Percentiles rank a stretch among this genome's conserved stretches.
Conservation (phyloP, 2,113 vertebrate species). For the Chaenogobius annularis region DNA sequence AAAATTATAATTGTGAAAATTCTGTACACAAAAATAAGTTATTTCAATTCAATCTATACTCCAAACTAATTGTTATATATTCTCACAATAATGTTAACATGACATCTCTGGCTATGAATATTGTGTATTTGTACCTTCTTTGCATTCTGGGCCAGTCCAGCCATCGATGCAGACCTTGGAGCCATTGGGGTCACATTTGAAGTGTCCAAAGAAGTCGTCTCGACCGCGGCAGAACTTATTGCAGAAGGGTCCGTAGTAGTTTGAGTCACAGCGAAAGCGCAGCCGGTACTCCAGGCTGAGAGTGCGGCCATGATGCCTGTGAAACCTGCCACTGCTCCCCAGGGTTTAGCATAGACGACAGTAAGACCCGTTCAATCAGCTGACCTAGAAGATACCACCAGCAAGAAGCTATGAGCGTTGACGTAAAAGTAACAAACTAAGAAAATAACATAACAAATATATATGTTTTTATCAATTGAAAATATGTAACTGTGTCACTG, state of each 20-base stretch:
- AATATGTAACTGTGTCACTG: too few relatives aligned
- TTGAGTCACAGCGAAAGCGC: constrained; percentile 78
- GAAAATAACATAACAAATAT: too few relatives aligned
- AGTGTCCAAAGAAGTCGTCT: constrained; percentile 81
- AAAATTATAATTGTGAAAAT: too few relatives aligned
- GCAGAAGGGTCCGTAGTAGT: constrained; percentile 81
- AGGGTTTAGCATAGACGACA: constrained; percentile 81
- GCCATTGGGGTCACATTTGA: constrained; percentile 80
- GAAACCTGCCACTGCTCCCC: constrained; percentile 78
- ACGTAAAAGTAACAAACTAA: too few relatives aligned
- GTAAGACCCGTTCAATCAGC: constrained; percentile 79
- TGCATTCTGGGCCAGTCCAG: constrained; percentile 73
- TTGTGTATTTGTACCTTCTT: constrained; percentile 55
- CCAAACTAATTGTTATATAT: neutral
- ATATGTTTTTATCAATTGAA: too few relatives aligned
- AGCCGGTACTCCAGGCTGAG: constrained; percentile 80
- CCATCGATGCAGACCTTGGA: constrained; percentile 84
- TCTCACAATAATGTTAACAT: neutral
- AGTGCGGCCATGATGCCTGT: constrained; percentile 75
- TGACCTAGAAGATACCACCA: constrained; percentile 61
- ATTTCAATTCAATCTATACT: neutral
- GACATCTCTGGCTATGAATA: neutral
- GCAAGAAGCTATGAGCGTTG: neutral
- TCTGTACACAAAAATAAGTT: too few relatives aligned
- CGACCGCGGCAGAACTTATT: constrained; percentile 77